Conservation (phyloP, 92 coral and sea anemone species). For the Epizoanthus scotinus region DNA sequence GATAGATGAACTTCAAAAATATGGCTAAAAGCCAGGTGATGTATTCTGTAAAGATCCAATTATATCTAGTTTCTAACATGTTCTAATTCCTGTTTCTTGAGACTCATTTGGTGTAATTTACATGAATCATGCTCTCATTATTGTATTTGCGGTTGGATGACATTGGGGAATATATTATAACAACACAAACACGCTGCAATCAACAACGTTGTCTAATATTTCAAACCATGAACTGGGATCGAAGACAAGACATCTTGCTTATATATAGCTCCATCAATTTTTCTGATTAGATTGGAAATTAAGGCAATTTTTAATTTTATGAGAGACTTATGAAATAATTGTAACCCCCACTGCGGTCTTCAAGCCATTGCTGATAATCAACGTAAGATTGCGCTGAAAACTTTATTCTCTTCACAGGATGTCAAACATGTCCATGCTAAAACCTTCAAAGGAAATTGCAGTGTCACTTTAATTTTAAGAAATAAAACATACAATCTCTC, state of each 20-base stretch:
- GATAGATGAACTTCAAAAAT: not conserved
- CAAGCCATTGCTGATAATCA: constrained; percentile 37
- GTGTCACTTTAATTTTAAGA: not conserved
- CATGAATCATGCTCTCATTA: not conserved
- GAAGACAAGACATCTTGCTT: not conserved
- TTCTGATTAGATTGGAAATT: constrained; percentile 5
- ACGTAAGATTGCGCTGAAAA: constrained; percentile 8
- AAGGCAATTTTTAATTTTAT: not conserved
- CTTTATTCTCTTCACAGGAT: constrained; percentile 25
- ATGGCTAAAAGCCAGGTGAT: constrained; percentile 18
- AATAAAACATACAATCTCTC: constrained; percentile 1
- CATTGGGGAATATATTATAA: not conserved
- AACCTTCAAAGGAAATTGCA: constrained; percentile 1
- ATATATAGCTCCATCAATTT: constrained; percentile 12
- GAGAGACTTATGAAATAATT: constrained; percentile 14
- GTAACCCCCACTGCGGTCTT: constrained; percentile 29
- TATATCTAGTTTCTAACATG: constrained; percentile 10
- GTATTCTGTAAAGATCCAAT: not conserved
- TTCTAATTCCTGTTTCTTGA: constrained; percentile 18
- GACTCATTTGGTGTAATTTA: constrained; percentile 38
- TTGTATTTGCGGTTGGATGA: not conserved
- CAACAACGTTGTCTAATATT: not conserved
- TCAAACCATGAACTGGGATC: too few species aligned
- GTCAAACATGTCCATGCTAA: not conserved
- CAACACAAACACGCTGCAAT: not conserved